These are phyloP conservation scores for Monodelphis domestica DNA, from an alignment of 2,797 vertebrate genomes.

Conservation along the genomic window DNA sequence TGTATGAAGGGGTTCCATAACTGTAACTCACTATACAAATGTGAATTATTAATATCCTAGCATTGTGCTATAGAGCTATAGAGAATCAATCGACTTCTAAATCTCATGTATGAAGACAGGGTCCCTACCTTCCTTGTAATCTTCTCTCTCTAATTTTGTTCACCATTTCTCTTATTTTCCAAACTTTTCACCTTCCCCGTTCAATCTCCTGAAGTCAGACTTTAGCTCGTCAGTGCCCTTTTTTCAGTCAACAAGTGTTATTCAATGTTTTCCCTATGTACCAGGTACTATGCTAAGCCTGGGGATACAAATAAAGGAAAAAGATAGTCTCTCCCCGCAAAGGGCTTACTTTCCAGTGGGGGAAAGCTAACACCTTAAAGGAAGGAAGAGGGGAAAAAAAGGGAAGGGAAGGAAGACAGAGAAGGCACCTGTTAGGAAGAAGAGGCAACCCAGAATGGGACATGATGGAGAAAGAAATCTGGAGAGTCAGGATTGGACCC, in stretches of 20 bases:
- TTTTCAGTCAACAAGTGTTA: neutral
- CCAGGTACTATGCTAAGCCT: neutral
- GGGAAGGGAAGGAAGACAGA: too few relatives aligned
- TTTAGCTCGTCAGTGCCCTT: neutral
- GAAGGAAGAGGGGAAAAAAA: neutral
- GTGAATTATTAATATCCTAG: neutral
- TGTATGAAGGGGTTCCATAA: neutral
- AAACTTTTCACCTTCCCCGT: neutral
- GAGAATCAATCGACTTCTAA: neutral
- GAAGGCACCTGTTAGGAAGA: neutral
- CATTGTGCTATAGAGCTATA: neutral
- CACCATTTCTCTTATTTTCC: neutral
- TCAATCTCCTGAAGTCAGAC: neutral
- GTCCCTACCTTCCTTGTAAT: neutral
- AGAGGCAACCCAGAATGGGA: neutral
- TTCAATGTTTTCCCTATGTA: neutral
- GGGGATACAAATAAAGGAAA: neutral
- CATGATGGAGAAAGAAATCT: neutral
- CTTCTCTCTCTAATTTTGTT: neutral
- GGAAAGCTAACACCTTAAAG: neutral
- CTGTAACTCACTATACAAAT: neutral
- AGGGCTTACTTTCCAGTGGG: neutral
- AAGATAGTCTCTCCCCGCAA: neutral
- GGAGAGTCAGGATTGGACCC: neutral
- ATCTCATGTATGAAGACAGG: neutral